phyloP scores from a whole-genome alignment of 2,888 invertebrate genomes.

The Agonopterix subpropinquella region DNA sequence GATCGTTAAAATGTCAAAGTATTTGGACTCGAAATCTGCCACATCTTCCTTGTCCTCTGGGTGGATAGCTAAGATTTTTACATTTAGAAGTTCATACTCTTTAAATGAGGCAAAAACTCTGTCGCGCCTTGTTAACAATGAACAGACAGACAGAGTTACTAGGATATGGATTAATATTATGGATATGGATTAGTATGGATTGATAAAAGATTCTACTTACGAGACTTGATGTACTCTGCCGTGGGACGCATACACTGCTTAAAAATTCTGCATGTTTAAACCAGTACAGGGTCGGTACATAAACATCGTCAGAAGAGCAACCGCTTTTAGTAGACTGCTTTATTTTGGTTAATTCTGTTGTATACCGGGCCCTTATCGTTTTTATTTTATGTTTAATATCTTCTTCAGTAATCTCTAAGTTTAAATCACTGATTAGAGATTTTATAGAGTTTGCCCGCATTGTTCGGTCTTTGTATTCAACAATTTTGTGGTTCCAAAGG shows the following conservation, averaged over 20 bases:
- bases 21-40: no score
- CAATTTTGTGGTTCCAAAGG: no score
- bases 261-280: constrained; percentile 14
- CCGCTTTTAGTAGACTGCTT: constrained; percentile 12
- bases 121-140: no score
- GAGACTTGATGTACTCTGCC: constrained; percentile 8
- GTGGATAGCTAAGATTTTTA: no score
- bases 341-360: constrained; percentile 13
- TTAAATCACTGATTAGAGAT: constrained; percentile 18
- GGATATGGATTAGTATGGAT: not conserved
- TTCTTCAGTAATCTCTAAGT: constrained; percentile 12
- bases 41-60: no score
- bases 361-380: constrained; percentile 12
- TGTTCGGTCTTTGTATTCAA: constrained; percentile 17
- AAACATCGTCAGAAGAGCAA: constrained; percentile 13
- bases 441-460: constrained; percentile 14
- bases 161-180: not conserved
- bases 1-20: no score
- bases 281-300: constrained; percentile 14
- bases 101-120: no score
- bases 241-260: constrained; percentile 12
- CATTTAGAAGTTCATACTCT: no score
- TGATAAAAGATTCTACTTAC: constrained; percentile 5
- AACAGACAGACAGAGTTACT: constrained; percentile 1
- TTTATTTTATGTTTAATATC: constrained; percentile 12